Percentiles rank a stretch among this genome's conserved stretches.
phyloP scores from a whole-genome alignment of 2,888 invertebrate species.

The Eilema caniola region DNA sequence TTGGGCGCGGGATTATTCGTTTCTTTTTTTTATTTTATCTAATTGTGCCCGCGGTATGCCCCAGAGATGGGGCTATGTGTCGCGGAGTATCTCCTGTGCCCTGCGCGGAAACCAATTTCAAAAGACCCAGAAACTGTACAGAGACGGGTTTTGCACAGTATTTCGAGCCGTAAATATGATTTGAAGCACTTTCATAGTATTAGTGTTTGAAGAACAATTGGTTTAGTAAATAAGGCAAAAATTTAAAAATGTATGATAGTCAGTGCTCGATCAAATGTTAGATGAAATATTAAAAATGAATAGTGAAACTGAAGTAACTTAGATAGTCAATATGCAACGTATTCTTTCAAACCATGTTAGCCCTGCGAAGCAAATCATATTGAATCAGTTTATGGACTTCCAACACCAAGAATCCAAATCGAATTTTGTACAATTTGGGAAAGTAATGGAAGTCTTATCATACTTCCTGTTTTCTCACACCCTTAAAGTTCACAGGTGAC shows the following conservation, averaged over 20 bases:
- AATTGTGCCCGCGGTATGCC: conserved; percentile 79
- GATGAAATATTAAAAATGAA: background rate
- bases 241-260: background rate
- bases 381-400: background rate
- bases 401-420: background rate
- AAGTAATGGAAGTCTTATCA: background rate
- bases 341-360: background rate
- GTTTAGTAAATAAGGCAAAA: background rate
- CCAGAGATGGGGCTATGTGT: conserved; percentile 80
- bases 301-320: background rate
- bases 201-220: background rate
- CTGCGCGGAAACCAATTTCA: conserved; percentile 79
- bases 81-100: conserved; percentile 69
- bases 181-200: background rate
- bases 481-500: background rate
- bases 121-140: conserved; percentile 74
- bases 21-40: conserved; percentile 78
- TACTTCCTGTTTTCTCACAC: background rate
- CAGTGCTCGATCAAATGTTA: background rate
- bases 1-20: conserved; percentile 63
- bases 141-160: conserved; percentile 56
- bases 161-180: conserved; percentile 12
- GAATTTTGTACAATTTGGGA: background rate
- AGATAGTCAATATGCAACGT: background rate
- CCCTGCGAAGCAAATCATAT: background rate